Conservation (phyloP, 2,113 vertebrate genomes). For the Tragelaphus strepsiceros region DNA sequence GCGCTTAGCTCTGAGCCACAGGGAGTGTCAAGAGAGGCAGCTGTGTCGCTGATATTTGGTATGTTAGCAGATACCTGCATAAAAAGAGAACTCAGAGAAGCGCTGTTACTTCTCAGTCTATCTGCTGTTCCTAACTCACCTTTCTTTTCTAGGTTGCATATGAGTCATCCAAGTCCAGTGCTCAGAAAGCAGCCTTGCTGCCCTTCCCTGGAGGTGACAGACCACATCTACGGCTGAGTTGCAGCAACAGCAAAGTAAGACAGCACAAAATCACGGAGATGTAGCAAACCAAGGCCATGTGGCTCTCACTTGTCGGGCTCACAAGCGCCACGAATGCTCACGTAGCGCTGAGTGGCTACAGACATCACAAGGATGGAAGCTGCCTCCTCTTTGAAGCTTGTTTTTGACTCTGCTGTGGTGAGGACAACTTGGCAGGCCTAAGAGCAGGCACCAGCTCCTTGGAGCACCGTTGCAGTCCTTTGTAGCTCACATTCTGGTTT, state of each 20-base stretch:
- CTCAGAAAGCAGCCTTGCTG: not conserved
- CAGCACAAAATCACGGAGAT: not conserved
- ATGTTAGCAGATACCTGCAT: not conserved
- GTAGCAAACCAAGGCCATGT: too few species aligned
- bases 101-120: not conserved
- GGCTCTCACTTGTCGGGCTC: not conserved
- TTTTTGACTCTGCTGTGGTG: not conserved
- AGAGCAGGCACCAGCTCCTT: not conserved
- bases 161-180: not conserved
- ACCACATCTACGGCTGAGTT: not conserved
- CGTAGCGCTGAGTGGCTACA: accelerated
- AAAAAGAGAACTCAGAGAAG: not conserved
- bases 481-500: not conserved
- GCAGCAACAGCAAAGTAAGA: not conserved
- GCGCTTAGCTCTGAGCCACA: not conserved
- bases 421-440: not conserved
- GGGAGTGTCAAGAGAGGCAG: not conserved
- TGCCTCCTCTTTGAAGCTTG: not conserved
- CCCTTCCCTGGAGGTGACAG: not conserved
- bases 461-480: not conserved
- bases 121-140: not conserved
- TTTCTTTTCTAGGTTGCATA: not conserved
- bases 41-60: not conserved
- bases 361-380: not conserved
- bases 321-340: too few species aligned